phyloP scores from a whole-genome alignment of 2,888 invertebrate genomes.

The Hemaris fuciformis region DNA sequence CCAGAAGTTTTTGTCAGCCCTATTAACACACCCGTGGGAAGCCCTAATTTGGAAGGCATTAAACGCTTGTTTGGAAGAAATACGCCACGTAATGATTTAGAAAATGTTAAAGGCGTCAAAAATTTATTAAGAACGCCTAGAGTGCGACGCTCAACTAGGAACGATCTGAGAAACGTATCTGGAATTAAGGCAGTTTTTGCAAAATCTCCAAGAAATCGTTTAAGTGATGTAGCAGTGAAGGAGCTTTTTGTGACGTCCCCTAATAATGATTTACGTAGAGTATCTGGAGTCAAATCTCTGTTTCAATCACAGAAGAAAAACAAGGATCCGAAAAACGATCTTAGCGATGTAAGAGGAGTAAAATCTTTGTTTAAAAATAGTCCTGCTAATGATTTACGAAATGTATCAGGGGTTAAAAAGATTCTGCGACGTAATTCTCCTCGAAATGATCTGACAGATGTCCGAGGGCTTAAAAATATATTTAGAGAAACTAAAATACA shows the following conservation, averaged over 20 bases:
- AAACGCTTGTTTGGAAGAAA: slow-evolving; percentile 48
- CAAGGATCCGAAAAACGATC: slow-evolving; percentile 55
- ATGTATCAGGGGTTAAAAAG: slow-evolving; percentile 61
- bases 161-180: slow-evolving; percentile 62
- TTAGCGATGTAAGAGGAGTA: slow-evolving; percentile 62
- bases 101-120: slow-evolving; percentile 49
- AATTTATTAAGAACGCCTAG: slow-evolving; percentile 46
- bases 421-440: slow-evolving; percentile 43
- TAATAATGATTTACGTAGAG: slow-evolving; percentile 41
- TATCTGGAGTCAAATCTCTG: slow-evolving; percentile 46
- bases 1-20: slow-evolving; percentile 65
- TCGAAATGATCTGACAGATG: slow-evolving; percentile 53
- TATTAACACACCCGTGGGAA: slow-evolving; percentile 46
- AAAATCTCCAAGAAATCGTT: slow-evolving; percentile 48
- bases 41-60: slow-evolving; percentile 48
- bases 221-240: slow-evolving; percentile 48
- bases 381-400: slow-evolving; percentile 53
- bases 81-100: slow-evolving; percentile 51
- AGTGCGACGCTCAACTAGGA: slow-evolving; percentile 46
- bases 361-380: slow-evolving; percentile 51
- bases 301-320: slow-evolving; percentile 33
- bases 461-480: slow-evolving; percentile 52
- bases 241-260: slow-evolving; percentile 38
- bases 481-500: slow-evolving; percentile 35
- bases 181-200: slow-evolving; percentile 64